Evolutionary conservation across 2,888 invertebrate genomes (phyloP), one percentile per base, ranked within the genome.

Genomic region (Philonicus albiceps): DNA sequence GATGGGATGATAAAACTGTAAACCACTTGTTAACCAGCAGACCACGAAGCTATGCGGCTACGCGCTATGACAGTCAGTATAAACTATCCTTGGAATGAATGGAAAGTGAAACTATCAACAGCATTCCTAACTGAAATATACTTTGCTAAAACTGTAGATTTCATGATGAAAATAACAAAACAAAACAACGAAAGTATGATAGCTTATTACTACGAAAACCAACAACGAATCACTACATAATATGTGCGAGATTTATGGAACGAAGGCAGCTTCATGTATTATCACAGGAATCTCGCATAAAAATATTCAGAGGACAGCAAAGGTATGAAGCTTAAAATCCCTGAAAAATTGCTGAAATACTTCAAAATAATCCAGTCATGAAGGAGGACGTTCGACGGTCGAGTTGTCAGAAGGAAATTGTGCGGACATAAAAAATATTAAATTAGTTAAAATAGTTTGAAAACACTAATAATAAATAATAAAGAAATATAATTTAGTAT

Each of bases 121-220:
- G 86, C 88, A 3, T 88, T 88, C 64, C 87, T 87, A 0, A 30
- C 19, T 16, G 53, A 87, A 55, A 72, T 27, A 13, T 78, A 87
- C 43, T 88, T 30, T 30, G 78, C 85, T n/a, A 22, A 78, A 13
- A n/a, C 40, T 11, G 19, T 87, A 5, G 74, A 86, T 11, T 27
- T 49, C 13, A 87, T 87, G 87, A 31, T 78, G 8, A 72, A 72
- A 8, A 78, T 85, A 31, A 86, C 3, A 2, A 86, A 86, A 84
- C 43, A 22, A n/a, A 19, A 13, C 2, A 78, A 73, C 5, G 87
- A 87, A 86, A 53, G 83, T n/a, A 86, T 81, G n/a, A 72, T 84
- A 7, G 37, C 80, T 30, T 87, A 87, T 80, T 72, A 81, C 74
- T 87, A 88, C 43, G 87, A 87, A 30, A 88, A 88, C 84, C 11